Base-by-base conservation (phyloP, 2,797 vertebrate genomes). In the Lepilemur septentrionalis region DNA sequence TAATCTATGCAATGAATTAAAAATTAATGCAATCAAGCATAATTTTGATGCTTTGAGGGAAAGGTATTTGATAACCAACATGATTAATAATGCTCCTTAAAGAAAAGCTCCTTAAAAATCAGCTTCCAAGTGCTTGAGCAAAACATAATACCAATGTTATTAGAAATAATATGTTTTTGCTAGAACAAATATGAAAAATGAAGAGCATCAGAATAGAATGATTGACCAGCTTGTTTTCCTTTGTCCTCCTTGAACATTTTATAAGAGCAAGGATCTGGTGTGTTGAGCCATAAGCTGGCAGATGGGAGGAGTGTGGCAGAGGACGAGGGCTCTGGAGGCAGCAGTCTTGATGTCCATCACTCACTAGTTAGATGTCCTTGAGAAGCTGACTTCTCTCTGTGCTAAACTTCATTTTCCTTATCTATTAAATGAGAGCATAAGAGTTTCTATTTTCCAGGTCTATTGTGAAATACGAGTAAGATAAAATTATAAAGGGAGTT, bases 11-110 rank as follows among this genome's bases (percentile, higher is more conserved):
- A 95, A 91, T 41, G 73, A 80, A 12, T 82, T 94, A 84, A 80
- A 97, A 96, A 92, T 94, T 28, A 84, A 55, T 43, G 50, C 35
- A 55, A 32, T 61, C 32, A 52, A 78, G 25, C n/a, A 35, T 86
- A 63, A 82, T 82, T 79, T 41, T 83, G 52, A 50, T 79, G 38
- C 23, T 89, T 79, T 63, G 15, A 67, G 82, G n/a, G 28, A 73
- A 95, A 94, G 23, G 35, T 81, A 69, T 79, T 63, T 78, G 72
- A 73, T 93, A 76, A 28, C 17, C 13, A 84, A 91, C 63, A 82
- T 41, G 18, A 30, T 65, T 61, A 32, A n/a, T 32, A 84, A 80
- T 10, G 4, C 13, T 32, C 2, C 22, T n/a, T 63, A 67, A 78
- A 92, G 38, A 59, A 75, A 80, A 20, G 4, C 20, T 65, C 23